phyloP scores from a whole-genome alignment of 1,140 invertebrate genomes.

The Drosophila mojavensis region DNA sequence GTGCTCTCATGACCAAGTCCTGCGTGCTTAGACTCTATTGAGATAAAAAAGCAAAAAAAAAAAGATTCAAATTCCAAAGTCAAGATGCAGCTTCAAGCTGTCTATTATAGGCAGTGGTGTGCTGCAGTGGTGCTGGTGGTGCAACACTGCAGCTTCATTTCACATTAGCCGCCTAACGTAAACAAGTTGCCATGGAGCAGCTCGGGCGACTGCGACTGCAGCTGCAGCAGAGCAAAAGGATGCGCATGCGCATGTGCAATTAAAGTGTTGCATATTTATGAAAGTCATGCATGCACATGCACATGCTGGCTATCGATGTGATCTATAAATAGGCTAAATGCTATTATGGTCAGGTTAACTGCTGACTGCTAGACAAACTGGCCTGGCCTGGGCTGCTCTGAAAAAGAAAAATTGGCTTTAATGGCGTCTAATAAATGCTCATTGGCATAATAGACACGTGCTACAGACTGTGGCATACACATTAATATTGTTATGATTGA shows the following conservation, averaged over 20 bases:
- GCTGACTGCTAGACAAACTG: too few relatives aligned
- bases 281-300: constrained; percentile 58
- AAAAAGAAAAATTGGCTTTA: constrained; percentile 19
- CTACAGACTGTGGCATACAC: constrained; percentile 20
- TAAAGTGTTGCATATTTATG: constrained; percentile 75
- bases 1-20: not conserved
- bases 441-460: constrained; percentile 76
- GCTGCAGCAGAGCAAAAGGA: constrained; percentile 44
- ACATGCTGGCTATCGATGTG: constrained; percentile 39
- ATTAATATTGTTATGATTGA: constrained; percentile 20
- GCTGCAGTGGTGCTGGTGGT: not conserved
- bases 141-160: not conserved
- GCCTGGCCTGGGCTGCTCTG: too few relatives aligned
- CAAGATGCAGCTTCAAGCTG: not conserved
- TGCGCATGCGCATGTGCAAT: constrained; percentile 55
- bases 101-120: not conserved
- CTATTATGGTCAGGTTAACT: constrained; percentile 5
- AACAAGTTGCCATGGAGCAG: not conserved
- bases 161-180: constrained; percentile 28
- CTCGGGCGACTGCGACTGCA: not conserved
- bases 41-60: not conserved
- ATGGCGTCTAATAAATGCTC: constrained; percentile 69
- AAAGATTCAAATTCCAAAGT: constrained; percentile 4
- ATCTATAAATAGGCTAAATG: constrained; percentile 54
- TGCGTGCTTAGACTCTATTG: constrained; percentile 18